These are phyloP conservation scores for Takifugu bimaculatus DNA, from an alignment of 2,113 vertebrate genomes.

Conservation along the genomic window DNA sequence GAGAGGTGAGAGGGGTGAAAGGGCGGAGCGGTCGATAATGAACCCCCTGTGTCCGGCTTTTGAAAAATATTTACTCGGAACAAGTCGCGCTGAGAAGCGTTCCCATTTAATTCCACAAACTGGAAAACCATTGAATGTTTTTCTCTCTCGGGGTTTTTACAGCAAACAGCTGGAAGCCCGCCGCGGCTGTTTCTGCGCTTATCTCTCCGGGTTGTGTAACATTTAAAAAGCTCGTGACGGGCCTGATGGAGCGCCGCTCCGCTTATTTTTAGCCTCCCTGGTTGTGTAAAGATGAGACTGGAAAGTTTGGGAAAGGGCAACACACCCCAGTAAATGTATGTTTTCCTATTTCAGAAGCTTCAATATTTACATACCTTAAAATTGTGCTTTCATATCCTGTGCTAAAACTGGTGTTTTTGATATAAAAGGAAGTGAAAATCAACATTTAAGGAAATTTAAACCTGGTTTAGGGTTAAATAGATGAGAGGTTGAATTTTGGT, in stretches of 20 bases:
- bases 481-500: too few relatives aligned
- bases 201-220: conserved; percentile 14
- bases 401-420: neutral
- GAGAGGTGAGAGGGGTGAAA: conserved; percentile 54
- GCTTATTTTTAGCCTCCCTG: conserved; percentile 61
- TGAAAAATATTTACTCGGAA: conserved; percentile 76
- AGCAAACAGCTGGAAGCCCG: too few relatives aligned
- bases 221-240: conserved; percentile 27
- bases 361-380: neutral
- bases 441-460: too few relatives aligned
- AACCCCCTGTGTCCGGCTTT: conserved; percentile 65
- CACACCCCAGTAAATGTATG: conserved; percentile 1
- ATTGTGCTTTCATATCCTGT: neutral
- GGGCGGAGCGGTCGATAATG: conserved; percentile 67
- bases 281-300: conserved; percentile 40
- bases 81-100: conserved; percentile 48
- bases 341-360: conserved; percentile 12
- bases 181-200: neutral
- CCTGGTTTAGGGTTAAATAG: too few relatives aligned
- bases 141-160: conserved; percentile 17
- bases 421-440: neutral
- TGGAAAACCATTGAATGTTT: conserved; percentile 55
- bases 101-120: conserved; percentile 66
- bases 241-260: conserved; percentile 29
- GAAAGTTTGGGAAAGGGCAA: conserved; percentile 12